Conservation (phyloP, 2,797 vertebrate species). For the Nannoperca obscura region DNA sequence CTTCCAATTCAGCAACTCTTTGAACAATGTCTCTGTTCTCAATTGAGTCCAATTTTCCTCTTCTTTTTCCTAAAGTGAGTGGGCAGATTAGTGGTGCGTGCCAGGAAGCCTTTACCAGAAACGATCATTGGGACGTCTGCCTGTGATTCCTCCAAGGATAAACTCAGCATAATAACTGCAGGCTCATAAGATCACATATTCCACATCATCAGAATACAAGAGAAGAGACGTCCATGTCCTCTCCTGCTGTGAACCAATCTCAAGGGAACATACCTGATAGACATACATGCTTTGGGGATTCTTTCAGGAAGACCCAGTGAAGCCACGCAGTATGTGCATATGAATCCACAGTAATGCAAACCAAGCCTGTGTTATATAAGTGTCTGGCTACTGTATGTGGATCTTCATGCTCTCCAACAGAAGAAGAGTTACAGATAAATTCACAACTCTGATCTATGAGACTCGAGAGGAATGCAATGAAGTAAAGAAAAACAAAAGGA, state of each 20-base stretch:
- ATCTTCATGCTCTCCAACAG: conserved; percentile 51
- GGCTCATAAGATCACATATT: conserved; percentile 66
- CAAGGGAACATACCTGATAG: conserved; percentile 63
- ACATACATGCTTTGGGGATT: conserved; percentile 58
- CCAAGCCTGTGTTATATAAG: conserved; percentile 70
- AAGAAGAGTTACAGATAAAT: conserved; percentile 54
- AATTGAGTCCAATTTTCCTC: conserved; percentile 78
- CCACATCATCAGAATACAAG: conserved; percentile 56
- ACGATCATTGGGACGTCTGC: conserved; percentile 65
- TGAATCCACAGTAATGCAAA: conserved; percentile 68
- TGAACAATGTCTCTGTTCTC: conserved; percentile 79
- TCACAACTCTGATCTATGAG: conserved; percentile 62
- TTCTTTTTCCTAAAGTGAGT: conserved; percentile 69
- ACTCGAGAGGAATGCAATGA: conserved; percentile 72
- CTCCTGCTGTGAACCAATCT: conserved; percentile 77
- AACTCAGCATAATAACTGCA: conserved; percentile 62
- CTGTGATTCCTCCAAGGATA: conserved; percentile 64
- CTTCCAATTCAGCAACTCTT: conserved; percentile 79
- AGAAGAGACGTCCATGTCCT: conserved; percentile 41
- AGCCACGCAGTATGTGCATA: conserved; percentile 51
- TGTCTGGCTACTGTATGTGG: conserved; percentile 60
- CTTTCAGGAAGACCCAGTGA: conserved; percentile 43
- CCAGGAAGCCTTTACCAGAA: conserved; percentile 79
- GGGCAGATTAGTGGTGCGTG: conserved; percentile 73
- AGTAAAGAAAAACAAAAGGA: conserved; percentile 66